Evolutionary conservation across 2,113 vertebrate species (phyloP).

Genomic region (Channa argus): DNA sequence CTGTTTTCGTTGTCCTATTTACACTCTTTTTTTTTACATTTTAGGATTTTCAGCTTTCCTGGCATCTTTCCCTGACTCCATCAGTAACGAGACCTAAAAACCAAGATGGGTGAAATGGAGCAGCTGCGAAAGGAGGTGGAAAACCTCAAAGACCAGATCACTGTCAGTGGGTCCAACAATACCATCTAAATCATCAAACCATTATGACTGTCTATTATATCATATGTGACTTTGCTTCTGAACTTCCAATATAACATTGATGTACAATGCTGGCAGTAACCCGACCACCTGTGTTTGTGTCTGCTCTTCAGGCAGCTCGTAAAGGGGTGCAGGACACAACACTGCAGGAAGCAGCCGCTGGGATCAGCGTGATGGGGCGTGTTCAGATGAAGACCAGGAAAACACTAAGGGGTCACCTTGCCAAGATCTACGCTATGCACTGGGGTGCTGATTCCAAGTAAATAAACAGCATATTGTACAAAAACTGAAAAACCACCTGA

Average conservation of each 20-base stretch:
- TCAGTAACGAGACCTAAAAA: conserved; percentile 66
- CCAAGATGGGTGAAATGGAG: conserved; percentile 95
- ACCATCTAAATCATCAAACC: not conserved
- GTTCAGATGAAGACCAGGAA: conserved; percentile 94
- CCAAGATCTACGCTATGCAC: conserved; percentile 99
- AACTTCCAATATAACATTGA: not conserved
- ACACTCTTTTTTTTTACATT: conserved; percentile 9
- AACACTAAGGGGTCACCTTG: conserved; percentile 93
- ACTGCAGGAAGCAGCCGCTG: conserved; percentile 86
- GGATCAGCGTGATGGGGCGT: conserved; percentile 85
- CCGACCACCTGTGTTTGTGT: conserved; percentile 11
- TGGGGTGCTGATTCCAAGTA: conserved; percentile 94
- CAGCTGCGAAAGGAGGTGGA: conserved; percentile 95
- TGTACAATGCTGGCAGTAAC: not conserved
- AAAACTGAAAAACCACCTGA: conserved; percentile 4
- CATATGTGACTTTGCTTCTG: not conserved
- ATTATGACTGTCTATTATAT: not conserved
- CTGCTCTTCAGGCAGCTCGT: conserved; percentile 87
- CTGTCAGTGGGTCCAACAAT: conserved; percentile 80
- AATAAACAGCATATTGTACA: conserved; percentile 46
- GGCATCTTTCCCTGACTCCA: conserved; percentile 57
- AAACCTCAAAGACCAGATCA: conserved; percentile 95
- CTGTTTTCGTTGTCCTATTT: not conserved
- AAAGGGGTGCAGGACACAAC: conserved; percentile 91
- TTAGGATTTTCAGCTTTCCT: conserved; percentile 60